Evolutionary conservation across 2,797 vertebrate species (phyloP).

Genomic region (Cyclopterus lumpus): DNA sequence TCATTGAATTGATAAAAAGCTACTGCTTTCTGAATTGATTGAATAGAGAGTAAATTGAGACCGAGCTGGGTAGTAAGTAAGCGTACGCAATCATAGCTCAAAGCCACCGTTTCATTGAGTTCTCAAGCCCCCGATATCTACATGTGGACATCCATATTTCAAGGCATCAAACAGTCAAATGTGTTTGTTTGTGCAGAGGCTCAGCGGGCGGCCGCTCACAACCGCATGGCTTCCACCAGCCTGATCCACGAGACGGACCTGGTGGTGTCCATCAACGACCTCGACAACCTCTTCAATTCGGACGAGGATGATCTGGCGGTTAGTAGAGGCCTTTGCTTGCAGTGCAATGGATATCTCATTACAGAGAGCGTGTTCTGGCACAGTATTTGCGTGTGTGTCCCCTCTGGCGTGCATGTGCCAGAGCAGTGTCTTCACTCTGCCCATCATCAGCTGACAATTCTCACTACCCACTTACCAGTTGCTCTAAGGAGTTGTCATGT

Average conservation of each 20-base stretch:
- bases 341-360: constrained; percentile 40
- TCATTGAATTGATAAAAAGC: constrained; percentile 19
- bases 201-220: constrained; percentile 88
- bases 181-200: constrained; percentile 80
- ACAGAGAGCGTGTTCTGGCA: constrained; percentile 32
- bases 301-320: constrained; percentile 98
- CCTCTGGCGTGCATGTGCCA: constrained; percentile 14
- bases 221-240: constrained; percentile 92
- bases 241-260: constrained; percentile 96
- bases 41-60: constrained; percentile 7
- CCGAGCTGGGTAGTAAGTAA: background rate
- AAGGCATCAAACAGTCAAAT: background rate
- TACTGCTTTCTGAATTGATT: background rate
- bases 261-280: constrained; percentile 96
- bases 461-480: constrained; percentile 28
- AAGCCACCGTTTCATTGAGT: constrained; percentile 6
- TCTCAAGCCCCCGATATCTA: constrained; percentile 1
- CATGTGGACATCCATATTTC: background rate
- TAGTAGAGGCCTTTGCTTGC: constrained; percentile 70
- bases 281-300: constrained; percentile 99
- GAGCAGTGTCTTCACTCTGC: constrained; percentile 23
- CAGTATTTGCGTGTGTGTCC: background rate
- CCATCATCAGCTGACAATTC: constrained; percentile 36
- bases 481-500: constrained; percentile 23
- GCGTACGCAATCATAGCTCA: constrained; percentile 4